Percentiles rank a stretch among this genome's conserved stretches.
These are phyloP conservation scores for Palythoa grandiflora DNA, from an alignment of 92 coral and sea anemone species.

Conservation along the genomic window DNA sequence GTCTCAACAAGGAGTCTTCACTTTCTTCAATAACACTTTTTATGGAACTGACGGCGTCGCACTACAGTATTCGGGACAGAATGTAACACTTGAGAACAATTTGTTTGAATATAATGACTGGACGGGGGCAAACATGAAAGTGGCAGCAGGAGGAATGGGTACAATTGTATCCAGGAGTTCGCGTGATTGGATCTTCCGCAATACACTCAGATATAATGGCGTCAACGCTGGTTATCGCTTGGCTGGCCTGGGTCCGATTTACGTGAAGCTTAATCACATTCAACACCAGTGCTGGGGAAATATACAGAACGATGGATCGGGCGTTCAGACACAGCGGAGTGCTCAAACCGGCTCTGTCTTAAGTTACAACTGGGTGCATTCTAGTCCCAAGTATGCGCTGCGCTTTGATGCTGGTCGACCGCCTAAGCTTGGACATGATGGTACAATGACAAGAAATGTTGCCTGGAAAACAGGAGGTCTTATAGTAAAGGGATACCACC, in stretches of 20 bases:
- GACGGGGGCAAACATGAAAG: constrained; percentile 74
- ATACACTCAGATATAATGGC: constrained; percentile 60
- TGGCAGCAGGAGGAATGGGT: constrained; percentile 70
- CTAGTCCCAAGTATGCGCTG: constrained; percentile 75
- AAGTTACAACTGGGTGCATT: constrained; percentile 75
- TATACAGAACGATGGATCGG: constrained; percentile 82
- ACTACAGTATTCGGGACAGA: constrained; percentile 68
- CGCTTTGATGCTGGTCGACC: constrained; percentile 74
- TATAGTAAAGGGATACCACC: constrained; percentile 75
- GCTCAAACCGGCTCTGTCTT: constrained; percentile 67
- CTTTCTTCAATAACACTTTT: constrained; percentile 65
- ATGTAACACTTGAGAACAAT: constrained; percentile 72
- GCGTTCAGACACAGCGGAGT: constrained; percentile 57
- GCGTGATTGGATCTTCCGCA: constrained; percentile 58
- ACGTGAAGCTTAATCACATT: constrained; percentile 64
- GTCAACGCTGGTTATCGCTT: constrained; percentile 55
- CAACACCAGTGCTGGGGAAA: constrained; percentile 88
- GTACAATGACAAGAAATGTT: constrained; percentile 71
- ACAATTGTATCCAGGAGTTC: constrained; percentile 68
- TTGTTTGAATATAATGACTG: constrained; percentile 85
- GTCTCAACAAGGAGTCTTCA: constrained; percentile 33
- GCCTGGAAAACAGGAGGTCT: constrained; percentile 76
- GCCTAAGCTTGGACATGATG: constrained; percentile 61
- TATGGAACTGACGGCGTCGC: constrained; percentile 83
- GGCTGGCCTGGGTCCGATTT: constrained; percentile 37